These are phyloP conservation scores for Chaenogobius annularis DNA, from an alignment of 2,113 vertebrate species.

Conservation along the genomic window DNA sequence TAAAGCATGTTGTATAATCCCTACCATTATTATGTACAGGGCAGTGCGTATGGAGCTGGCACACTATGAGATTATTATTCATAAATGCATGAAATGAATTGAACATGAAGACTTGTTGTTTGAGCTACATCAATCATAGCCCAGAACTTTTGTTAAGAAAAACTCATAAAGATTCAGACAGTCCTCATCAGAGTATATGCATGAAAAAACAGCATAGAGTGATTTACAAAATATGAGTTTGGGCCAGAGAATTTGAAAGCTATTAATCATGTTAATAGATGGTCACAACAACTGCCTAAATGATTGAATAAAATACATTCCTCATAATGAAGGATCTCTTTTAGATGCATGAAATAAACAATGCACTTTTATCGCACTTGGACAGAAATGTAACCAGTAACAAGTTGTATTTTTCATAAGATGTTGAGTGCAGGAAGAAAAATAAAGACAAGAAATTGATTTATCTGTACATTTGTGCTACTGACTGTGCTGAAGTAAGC, in stretches of 20 bases:
- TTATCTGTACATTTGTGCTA: not conserved
- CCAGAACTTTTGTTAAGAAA: slow-evolving; percentile 29
- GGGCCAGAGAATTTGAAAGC: not conserved
- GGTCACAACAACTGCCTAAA: slow-evolving; percentile 1
- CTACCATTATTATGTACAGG: slow-evolving; percentile 30
- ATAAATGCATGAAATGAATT: slow-evolving; percentile 12
- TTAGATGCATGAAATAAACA: not conserved
- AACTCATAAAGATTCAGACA: slow-evolving; percentile 6
- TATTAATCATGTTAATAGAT: slow-evolving; percentile 9
- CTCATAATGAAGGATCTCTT: slow-evolving; percentile 2
- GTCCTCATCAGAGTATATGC: not conserved
- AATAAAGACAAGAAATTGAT: not conserved
- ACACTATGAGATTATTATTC: slow-evolving; percentile 34
- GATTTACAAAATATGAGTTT: slow-evolving; percentile 4
- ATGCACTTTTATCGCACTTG: not conserved
- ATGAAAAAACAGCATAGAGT: not conserved
- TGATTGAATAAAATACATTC: slow-evolving; percentile 2
- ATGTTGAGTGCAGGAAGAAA: not conserved
- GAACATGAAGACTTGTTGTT: slow-evolving; percentile 20
- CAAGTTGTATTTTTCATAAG: not conserved
- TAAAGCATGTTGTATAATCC: slow-evolving; percentile 27
- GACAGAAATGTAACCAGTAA: not conserved
- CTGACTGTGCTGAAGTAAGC: not conserved
- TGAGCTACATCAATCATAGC: slow-evolving; percentile 30
- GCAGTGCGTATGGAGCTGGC: not conserved